Evolutionary conservation across 2,888 invertebrate species (phyloP).

Genomic region (Harmothoe impar): DNA sequence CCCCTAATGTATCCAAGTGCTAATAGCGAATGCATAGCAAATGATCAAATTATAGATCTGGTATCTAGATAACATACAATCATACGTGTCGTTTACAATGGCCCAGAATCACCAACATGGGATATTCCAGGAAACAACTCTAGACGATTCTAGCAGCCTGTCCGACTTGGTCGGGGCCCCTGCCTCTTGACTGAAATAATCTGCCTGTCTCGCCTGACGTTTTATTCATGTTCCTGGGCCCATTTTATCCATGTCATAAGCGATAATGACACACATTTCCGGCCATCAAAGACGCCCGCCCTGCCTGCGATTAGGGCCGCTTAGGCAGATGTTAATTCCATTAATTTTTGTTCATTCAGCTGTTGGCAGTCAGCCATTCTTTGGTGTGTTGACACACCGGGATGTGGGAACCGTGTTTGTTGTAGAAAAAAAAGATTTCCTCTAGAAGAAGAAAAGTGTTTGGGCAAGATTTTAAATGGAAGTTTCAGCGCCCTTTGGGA

Average conservation of each 20-base stretch:
- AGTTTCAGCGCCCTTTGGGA: background rate
- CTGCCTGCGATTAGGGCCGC: slow-evolving; percentile 27
- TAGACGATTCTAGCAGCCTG: no score
- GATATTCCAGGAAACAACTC: no score
- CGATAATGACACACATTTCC: slow-evolving; percentile 42
- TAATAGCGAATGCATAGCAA: no score
- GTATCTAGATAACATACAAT: no score
- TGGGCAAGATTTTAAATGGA: background rate
- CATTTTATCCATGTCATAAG: slow-evolving; percentile 28
- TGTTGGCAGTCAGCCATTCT: background rate
- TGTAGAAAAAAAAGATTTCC: background rate
- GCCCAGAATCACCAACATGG: no score
- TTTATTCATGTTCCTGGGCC: background rate
- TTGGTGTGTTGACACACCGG: background rate
- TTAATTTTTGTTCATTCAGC: slow-evolving; percentile 44
- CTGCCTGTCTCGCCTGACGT: background rate
- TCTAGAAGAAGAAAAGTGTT: background rate
- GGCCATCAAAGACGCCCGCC: slow-evolving; percentile 14
- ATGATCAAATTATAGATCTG: no score
- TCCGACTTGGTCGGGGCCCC: no score
- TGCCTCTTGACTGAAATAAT: background rate
- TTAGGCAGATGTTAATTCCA: slow-evolving; percentile 48
- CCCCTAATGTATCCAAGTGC: no score
- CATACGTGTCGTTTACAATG: no score
- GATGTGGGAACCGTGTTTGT: background rate